Base-by-base conservation (phyloP, 2,888 invertebrate genomes). In the Parochlus steinenii region DNA sequence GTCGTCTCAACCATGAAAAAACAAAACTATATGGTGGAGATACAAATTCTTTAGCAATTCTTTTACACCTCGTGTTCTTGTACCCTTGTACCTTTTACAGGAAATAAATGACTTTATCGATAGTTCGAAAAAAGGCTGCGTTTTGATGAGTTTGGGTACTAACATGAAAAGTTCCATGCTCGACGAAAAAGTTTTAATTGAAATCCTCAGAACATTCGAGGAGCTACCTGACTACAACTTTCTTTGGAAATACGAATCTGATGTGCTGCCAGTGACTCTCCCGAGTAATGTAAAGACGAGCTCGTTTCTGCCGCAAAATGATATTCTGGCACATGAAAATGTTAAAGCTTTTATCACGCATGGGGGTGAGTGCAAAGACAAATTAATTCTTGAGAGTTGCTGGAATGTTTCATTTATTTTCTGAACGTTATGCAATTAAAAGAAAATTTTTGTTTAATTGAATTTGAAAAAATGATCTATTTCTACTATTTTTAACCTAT, bases 261-360 rank as follows among this genome's bases (percentile, higher is more conserved):
- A 48, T 6, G 7, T n/a, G 8, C 20, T 43, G 12, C 43, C 45
- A 29, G 3, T 40, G 0, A 46, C 51, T 7, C 43, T 54, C 16
- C 56, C 63, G 0, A 39, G 46, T 6, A 67, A 67, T 45, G 49
- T 69, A 0, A 47, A 58, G 41, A 42, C 60, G 2, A 48, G 45
- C 31, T 52, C 56, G 16, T 68, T 65, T 64, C 40, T 64, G 23
- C 65, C 67, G 1, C 67, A 67, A 41, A 58, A 55, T 37, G 66
- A 65, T 43, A 48, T 67, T 27, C 12, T 32, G 14, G 37, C 30
- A 7, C 37, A 40, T 25, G 8, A 14, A 8, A 39, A 39, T 8
- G 12, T 33, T 3, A 31, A 32, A 15, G 26, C 37, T 11, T 40
- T 40, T 12, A 27, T 40, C 5, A 33, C 40, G 3, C 40, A 40